Evolutionary conservation across 2,888 invertebrate species (phyloP).

Genomic region (Carterocephalus palaemon): DNA sequence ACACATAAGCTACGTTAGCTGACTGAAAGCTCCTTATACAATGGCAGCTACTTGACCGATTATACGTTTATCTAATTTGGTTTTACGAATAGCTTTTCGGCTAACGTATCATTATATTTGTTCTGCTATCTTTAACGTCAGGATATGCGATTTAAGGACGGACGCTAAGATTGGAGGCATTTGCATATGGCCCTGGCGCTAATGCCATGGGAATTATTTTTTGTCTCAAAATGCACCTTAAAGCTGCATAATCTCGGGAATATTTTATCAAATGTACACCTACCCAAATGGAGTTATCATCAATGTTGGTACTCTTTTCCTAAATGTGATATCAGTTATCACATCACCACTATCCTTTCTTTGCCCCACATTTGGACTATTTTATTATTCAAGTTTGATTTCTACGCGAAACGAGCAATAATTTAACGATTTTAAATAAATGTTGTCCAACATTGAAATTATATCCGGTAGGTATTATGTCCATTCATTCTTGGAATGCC

Average conservation of each 20-base stretch:
- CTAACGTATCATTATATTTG: constrained; percentile 49
- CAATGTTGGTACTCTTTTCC: too few relatives aligned
- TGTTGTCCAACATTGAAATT: constrained; percentile 10
- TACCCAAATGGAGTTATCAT: too few relatives aligned
- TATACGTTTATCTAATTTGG: constrained; percentile 57
- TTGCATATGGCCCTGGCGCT: not conserved
- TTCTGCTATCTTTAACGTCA: constrained; percentile 31
- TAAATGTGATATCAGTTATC: too few relatives aligned
- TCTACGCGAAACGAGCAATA: too few relatives aligned
- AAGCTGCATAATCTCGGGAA: too few relatives aligned
- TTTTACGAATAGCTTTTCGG: constrained; percentile 51
- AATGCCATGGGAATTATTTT: not conserved
- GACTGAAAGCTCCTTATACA: constrained; percentile 59
- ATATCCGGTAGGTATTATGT: constrained; percentile 32
- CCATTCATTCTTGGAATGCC: constrained; percentile 45
- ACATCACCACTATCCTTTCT: too few relatives aligned
- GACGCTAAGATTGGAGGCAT: constrained; percentile 4
- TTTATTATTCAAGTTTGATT: too few relatives aligned
- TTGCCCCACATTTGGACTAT: too few relatives aligned
- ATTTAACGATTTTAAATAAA: too few relatives aligned
- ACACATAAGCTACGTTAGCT: constrained; percentile 41
- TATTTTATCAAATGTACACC: too few relatives aligned
- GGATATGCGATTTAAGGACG: constrained; percentile 38
- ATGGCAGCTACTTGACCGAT: constrained; percentile 61
- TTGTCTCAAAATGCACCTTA: too few relatives aligned